Base-by-base conservation (phyloP, 2,113 vertebrate genomes). In the Elaphurus davidianus region DNA sequence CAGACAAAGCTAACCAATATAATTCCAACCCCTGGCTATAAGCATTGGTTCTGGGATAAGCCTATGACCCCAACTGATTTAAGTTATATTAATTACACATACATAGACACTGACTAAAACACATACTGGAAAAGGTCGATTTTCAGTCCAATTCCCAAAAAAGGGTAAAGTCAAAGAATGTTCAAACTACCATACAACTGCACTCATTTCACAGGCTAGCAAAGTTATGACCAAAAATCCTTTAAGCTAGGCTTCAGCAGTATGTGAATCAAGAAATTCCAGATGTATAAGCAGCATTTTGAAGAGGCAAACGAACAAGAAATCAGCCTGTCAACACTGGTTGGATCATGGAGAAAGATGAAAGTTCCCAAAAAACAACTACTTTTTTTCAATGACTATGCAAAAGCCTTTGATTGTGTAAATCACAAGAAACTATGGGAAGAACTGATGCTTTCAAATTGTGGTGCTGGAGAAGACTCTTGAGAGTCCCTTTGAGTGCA, bases 21-120 rank as follows among this genome's bases (percentile, higher is more conserved):
- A 33, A 84, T 17, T 90, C 21, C 33, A 95, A 36, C 0, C 0
- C 2, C 28, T 87, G n/a, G 30, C 1, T 27, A 82, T 6, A 47
- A 3, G 2, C n/a, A 36, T 2, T 23, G 6, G 27, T 54, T 64
- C 67, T 95, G 19, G 1, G 52, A 54, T 71, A 85, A 62, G 19
- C 5, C 12, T 45, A 12, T 25, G 13, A 74, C 3, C 2, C 17
- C 78, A 50, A 3, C 4, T 52, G 19, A 11, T 54, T 90, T 55
- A n/a, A 62, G n/a, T 55, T 40, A 62, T 71, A n/a, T 11, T 36
- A 55, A 19, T 36, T n/a, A 4, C 0, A 36, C 7, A 36, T 21
- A 6, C 4, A 9, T 6, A 17, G 1, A 6, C 11, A 83, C 1
- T 2, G 7, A 28, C 2, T 74, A 47, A 64, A 47, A 71, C 19